Percentiles rank a stretch among this genome's conserved stretches.
Conservation (phyloP, 2,797 vertebrate species). For the Sebastes vulpes region DNA sequence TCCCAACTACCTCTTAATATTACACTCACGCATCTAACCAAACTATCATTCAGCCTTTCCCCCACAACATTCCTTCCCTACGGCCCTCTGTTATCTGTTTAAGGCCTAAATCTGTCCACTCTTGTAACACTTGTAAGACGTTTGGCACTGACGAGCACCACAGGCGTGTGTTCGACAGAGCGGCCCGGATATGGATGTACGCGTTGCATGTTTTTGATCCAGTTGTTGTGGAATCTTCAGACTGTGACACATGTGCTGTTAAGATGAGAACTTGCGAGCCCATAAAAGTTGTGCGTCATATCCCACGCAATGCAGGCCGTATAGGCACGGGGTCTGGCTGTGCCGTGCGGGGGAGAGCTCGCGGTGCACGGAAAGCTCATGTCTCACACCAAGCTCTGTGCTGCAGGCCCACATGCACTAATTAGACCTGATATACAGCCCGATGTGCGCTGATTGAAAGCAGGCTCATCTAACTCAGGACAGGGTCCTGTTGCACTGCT, state of each 20-base stretch:
- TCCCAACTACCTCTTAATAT: neutral
- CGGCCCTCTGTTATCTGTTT: constrained; percentile 31
- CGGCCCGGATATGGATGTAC: constrained; percentile 59
- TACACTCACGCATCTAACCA: neutral
- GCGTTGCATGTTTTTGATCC: constrained; percentile 76
- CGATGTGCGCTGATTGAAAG: constrained; percentile 83
- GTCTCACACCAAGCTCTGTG: constrained; percentile 75
- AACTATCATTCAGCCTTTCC: neutral
- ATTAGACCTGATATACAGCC: constrained; percentile 85
- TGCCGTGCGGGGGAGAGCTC: constrained; percentile 79
- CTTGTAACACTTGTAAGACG: constrained; percentile 17
- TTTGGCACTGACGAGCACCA: constrained; percentile 47
- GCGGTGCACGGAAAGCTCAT: constrained; percentile 80
- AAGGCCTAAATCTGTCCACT: constrained; percentile 24
- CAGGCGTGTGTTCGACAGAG: constrained; percentile 28
- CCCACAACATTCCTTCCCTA: neutral
- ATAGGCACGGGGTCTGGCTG: constrained; percentile 78
- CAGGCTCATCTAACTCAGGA: constrained; percentile 79
- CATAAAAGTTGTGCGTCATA: constrained; percentile 80
- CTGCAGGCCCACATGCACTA: constrained; percentile 75
- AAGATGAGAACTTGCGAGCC: constrained; percentile 77
- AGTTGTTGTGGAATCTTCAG: constrained; percentile 78
- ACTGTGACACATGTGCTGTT: constrained; percentile 84
- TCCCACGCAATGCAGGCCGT: constrained; percentile 77
- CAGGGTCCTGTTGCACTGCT: constrained; percentile 67